Percentiles rank a stretch among this genome's conserved stretches.
These are phyloP conservation scores for Centruroides vittatus DNA, from an alignment of 1,140 invertebrate species.

Conservation along the genomic window DNA sequence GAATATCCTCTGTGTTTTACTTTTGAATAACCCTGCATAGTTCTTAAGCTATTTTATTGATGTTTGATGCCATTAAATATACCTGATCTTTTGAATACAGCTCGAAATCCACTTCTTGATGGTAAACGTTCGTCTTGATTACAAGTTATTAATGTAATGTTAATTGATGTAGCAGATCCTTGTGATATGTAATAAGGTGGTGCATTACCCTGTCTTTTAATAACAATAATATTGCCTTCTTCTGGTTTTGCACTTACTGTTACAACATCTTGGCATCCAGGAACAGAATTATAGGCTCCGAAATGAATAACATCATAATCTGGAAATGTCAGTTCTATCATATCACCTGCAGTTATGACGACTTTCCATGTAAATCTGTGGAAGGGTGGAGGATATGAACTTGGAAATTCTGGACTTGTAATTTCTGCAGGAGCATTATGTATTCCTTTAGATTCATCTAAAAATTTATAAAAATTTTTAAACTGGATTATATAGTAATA, in stretches of 20 bases:
- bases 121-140: constrained; percentile 15
- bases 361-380: constrained; percentile 18
- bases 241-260: constrained; percentile 8
- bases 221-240: constrained; percentile 10
- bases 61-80: background rate
- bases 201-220: constrained; percentile 16
- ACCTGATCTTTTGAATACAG: constrained; percentile 17
- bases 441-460: constrained; percentile 12
- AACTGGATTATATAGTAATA: too few species aligned
- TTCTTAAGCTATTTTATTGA: too few species aligned
- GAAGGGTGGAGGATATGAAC: constrained; percentile 19
- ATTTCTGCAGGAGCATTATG: constrained; percentile 15
- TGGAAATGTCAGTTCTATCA: constrained; percentile 20
- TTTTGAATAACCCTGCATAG: too few species aligned
- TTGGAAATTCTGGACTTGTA: constrained; percentile 14
- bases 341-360: constrained; percentile 12
- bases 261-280: constrained; percentile 16
- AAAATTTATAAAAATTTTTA: background rate
- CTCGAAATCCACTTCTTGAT: constrained; percentile 18
- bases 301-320: constrained; percentile 21
- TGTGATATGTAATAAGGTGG: constrained; percentile 21
- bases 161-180: constrained; percentile 15
- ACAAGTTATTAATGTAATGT: constrained; percentile 18
- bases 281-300: constrained; percentile 20
- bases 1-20: too few species aligned